Conservation (phyloP, 2,888 invertebrate genomes). For the Nemurella pictetii region DNA sequence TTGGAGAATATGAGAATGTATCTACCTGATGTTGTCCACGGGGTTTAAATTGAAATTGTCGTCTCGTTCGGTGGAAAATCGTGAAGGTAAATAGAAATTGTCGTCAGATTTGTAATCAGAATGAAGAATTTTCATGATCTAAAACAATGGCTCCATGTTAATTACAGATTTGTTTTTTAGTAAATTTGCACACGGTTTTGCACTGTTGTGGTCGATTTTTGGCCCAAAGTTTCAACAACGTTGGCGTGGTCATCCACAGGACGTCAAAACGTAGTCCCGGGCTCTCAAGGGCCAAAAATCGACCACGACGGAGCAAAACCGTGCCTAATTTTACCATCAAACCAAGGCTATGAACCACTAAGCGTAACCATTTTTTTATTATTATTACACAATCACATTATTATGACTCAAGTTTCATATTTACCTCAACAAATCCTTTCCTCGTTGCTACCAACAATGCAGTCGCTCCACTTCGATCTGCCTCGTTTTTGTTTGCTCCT, state of each 20-base stretch:
- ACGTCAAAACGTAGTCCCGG: neutral
- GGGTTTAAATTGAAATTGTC: neutral
- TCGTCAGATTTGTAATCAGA: neutral
- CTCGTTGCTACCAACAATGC: constrained; percentile 39
- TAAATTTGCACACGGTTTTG: too few species aligned
- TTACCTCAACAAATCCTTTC: constrained; percentile 41
- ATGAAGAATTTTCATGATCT: neutral
- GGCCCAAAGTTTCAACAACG: too few species aligned
- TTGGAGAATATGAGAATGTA: neutral
- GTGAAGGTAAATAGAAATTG: neutral
- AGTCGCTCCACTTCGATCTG: constrained; percentile 40
- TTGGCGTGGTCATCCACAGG: neutral
- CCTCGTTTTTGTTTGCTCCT: constrained; percentile 37
- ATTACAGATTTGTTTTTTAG: too few species aligned
- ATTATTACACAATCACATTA: neutral
- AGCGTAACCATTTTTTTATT: neutral
- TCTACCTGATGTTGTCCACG: neutral
- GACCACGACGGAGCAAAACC: neutral
- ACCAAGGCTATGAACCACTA: too few species aligned
- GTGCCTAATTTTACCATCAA: too few species aligned
- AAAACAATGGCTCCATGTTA: neutral
- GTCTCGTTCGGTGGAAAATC: neutral
- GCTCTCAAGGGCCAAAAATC: neutral
- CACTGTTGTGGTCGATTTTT: too few species aligned
- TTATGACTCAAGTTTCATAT: neutral